Evolutionary conservation across 2,888 invertebrate species (phyloP).

Genomic region (Drosophila planitibia): DNA sequence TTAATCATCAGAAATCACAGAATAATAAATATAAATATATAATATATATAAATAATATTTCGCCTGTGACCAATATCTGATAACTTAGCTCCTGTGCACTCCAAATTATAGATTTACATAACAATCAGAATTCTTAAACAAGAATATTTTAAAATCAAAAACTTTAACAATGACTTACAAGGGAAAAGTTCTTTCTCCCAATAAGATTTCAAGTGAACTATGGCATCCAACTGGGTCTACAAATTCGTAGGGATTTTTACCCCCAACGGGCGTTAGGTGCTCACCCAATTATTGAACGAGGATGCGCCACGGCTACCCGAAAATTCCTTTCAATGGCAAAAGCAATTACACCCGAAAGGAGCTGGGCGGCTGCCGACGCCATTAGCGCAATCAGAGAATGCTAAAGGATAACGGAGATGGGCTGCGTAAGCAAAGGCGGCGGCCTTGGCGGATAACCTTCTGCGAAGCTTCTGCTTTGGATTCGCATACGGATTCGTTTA

Average conservation of each 20-base stretch:
- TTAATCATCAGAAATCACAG: background rate
- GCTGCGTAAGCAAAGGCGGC: background rate
- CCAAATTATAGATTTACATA: background rate
- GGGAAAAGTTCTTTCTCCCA: conserved; percentile 11
- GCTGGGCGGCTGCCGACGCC: conserved; percentile 15
- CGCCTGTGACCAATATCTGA: background rate
- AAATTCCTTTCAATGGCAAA: conserved; percentile 39
- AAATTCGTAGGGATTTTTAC: conserved; percentile 5
- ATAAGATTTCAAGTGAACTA: background rate
- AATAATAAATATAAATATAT: background rate
- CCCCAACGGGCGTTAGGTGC: background rate
- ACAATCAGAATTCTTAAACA: background rate
- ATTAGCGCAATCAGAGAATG: conserved; percentile 32
- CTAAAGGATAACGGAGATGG: conserved; percentile 39
- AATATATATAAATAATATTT: background rate
- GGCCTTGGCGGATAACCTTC: conserved; percentile 52
- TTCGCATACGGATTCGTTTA: conserved; percentile 51
- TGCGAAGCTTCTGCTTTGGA: conserved; percentile 22
- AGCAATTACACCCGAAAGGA: conserved; percentile 32
- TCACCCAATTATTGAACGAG: conserved; percentile 43
- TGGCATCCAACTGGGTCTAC: background rate
- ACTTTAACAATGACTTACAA: conserved; percentile 51
- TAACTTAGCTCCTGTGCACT: background rate
- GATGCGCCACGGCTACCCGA: conserved; percentile 3
- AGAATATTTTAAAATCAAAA: conserved; percentile 37